Conservation (phyloP, 2,888 invertebrate genomes). For the Yponomeuta sedellus region DNA sequence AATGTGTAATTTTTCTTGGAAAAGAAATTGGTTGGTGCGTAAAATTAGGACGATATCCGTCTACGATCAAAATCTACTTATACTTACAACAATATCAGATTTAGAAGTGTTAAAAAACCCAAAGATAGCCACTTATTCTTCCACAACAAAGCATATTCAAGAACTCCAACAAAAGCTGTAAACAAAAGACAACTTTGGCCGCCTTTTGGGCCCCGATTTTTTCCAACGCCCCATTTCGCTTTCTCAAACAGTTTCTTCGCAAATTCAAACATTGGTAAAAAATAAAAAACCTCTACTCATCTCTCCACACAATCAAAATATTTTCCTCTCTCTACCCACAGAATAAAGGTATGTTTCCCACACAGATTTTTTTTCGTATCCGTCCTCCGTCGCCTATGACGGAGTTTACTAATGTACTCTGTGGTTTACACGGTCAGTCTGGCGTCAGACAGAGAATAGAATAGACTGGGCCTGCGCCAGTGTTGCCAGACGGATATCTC, state of each 20-base stretch:
- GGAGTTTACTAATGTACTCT: too few relatives aligned
- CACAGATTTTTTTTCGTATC: too few relatives aligned
- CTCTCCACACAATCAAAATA: background rate
- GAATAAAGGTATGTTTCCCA: too few relatives aligned
- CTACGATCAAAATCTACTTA: background rate
- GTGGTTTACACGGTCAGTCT: too few relatives aligned
- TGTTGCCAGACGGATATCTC: too few relatives aligned
- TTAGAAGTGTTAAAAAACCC: slow-evolving; percentile 46
- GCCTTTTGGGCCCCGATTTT: slow-evolving; percentile 40
- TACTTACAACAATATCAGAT: slow-evolving; percentile 59
- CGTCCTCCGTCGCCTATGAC: too few relatives aligned
- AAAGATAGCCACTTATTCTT: slow-evolving; percentile 57
- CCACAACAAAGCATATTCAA: slow-evolving; percentile 68
- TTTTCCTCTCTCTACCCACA: background rate
- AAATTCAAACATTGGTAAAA: slow-evolving; percentile 41
- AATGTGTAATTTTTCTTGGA: too few relatives aligned
- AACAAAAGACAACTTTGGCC: slow-evolving; percentile 43
- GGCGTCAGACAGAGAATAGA: too few relatives aligned
- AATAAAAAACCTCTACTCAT: background rate
- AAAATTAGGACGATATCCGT: too few relatives aligned
- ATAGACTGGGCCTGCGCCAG: too few relatives aligned
- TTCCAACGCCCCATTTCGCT: slow-evolving; percentile 46
- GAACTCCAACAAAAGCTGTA: slow-evolving; percentile 44
- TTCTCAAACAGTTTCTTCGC: slow-evolving; percentile 35
- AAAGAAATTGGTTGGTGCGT: too few relatives aligned